Evolutionary conservation across 1,140 invertebrate species (phyloP), one percentile per base, ranked within the genome.

Genomic region (Steinernema feltiae): DNA sequence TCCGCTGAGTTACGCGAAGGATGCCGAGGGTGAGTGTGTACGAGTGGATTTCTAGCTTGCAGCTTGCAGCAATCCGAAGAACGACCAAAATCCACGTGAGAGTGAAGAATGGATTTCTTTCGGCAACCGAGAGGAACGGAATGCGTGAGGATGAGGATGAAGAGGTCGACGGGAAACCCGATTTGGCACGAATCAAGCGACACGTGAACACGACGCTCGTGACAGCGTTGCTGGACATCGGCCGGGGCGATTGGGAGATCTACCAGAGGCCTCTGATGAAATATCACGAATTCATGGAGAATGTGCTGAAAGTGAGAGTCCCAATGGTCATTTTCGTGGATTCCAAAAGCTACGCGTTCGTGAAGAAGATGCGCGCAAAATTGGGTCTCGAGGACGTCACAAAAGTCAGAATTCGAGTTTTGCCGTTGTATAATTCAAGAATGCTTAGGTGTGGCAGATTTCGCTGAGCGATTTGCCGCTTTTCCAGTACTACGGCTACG

Each of bases 241-340:
- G 82, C 18, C 74, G 82, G 1, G 82, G 78, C 15, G 46, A 78
- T 2, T 83, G 82, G 82, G 32, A 70, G 17, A 35, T 41, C 1
- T 83, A 83, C 71, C 21, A 80, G 30, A 69, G 82, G 31, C 82
- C 79, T 7, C 35, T 86, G 24, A 73, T 69, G 27, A 80, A 78
- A 41, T 85, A 85, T 72, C 83, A 85, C 48, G 29, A 79, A 15
- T 84, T 72, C 74, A 83, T 85, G 81, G 72, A 77, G 35, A 79
- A 85, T 69, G 73, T 85, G 17, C 72, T 85, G 31, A 63, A 70
- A 48, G 69, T 85, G 48, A 77, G 75, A 24, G 76, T 82, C 32
- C 81, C 81, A n/a, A 86, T 85, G 79, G 79, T 86, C 24, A 74
- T 86, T 7, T 86, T 85, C 75, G 77, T 79, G 27, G 84, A 86